Percentiles rank a stretch among this genome's conserved stretches.
phyloP scores from a whole-genome alignment of 2,888 invertebrate species.

The Blomia tropicalis region DNA sequence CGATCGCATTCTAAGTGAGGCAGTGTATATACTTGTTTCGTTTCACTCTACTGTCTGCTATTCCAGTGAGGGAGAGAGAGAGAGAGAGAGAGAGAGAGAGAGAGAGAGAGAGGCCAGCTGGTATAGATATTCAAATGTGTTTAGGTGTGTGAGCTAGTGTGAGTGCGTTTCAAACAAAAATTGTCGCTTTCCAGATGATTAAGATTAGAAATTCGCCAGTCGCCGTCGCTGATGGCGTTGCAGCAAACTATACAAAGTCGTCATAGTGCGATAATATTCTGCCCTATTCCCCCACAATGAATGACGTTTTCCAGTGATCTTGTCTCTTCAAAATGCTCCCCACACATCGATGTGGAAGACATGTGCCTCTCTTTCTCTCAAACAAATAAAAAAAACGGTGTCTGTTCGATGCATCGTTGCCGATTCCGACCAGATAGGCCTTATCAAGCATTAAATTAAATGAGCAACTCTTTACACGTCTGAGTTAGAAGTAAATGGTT shows the following conservation, averaged over 20 bases:
- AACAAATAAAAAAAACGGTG: too few species aligned
- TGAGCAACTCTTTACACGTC: conserved; percentile 12
- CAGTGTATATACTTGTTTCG: too few species aligned
- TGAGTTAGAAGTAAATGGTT: conserved; percentile 4
- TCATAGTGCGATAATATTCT: conserved; percentile 10
- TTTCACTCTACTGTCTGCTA: too few species aligned
- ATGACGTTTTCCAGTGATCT: too few species aligned
- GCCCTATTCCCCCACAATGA: background rate
- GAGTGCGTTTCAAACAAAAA: too few species aligned
- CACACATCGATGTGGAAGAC: too few species aligned
- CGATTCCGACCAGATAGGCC: conserved; percentile 9
- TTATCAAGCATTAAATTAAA: conserved; percentile 8
- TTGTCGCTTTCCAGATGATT: conserved; percentile 15
- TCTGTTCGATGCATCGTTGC: background rate
- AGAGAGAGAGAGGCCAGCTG: too few species aligned
- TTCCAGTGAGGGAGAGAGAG: too few species aligned
- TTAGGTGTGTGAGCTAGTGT: conserved; percentile 4
- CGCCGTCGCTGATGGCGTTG: too few species aligned
- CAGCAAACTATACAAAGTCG: too few species aligned
- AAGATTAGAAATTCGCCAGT: conserved; percentile 11
- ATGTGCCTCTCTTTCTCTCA: too few species aligned
- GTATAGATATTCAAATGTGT: conserved; percentile 11
- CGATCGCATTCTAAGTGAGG: conserved; percentile 8
- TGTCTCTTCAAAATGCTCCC: background rate
- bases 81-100: too few species aligned